Evolutionary conservation across 1,140 invertebrate genomes (phyloP), one percentile per base, ranked within the genome.

Genomic region (Hesperophylax magnus): DNA sequence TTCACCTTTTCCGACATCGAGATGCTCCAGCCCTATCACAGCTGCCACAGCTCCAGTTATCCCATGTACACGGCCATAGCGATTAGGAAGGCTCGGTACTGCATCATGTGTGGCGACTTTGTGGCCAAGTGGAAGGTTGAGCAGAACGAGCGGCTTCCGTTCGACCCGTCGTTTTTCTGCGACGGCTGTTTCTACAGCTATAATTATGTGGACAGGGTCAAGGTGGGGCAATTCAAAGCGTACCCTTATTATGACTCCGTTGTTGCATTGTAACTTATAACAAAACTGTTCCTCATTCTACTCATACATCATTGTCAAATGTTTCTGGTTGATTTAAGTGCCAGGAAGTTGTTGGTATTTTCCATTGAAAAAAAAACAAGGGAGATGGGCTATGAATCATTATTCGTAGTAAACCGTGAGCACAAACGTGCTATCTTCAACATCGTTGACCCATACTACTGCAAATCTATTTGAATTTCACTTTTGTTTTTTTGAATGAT

Each of bases 1-100:
- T 92, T 98, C 85, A 90, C 94, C 1, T 94, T 98, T 84, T 93
- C 92, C 11, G 94, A 97, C 87, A 90, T 91, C 11, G 93, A 93
- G 72, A 87, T 94, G 0, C 63, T 94, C 24, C 86, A 88, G 72
- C 72, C 85, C 0, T 82, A 82, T 24, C 93, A 94, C 85, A 87
- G 89, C 63, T 85, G 92, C 22, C 78, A 85, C 15, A 63, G 86
- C 11, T 69, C 85, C 17, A 81, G 85, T 47, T 94, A 93, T 88
- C 94, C 94, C 3, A 86, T 86, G 76, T 87, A 92, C 77, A 86
- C 86, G 0, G 86, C 88, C 39, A 82, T 91, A 5, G 89, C 89
- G 27, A 89, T 85, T 8, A 85, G 81, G 15, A 85, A 86, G 52
- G 85, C 85, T n/a, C 86, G 85, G 65, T 85, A 89, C 20, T 93